Evolutionary conservation across 2,888 invertebrate genomes (phyloP).

Genomic region (Volucella inanis): DNA sequence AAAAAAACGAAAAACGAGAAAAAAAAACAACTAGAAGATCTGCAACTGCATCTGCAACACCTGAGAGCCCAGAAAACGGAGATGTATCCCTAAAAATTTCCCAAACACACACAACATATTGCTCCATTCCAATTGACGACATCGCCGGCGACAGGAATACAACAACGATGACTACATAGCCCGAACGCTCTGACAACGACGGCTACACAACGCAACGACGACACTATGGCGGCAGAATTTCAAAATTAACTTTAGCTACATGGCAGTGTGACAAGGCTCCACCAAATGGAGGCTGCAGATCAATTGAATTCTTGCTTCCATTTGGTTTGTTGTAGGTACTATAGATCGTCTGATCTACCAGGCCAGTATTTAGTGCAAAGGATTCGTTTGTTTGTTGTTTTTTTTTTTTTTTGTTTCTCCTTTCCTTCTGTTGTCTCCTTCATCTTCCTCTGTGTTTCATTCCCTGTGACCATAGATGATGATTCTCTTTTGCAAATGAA

Average conservation of each 20-base stretch:
- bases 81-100: constrained; percentile 71
- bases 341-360: constrained; percentile 23
- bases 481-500: constrained; percentile 53
- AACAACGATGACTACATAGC: constrained; percentile 63
- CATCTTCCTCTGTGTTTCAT: constrained; percentile 9
- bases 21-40: constrained; percentile 11
- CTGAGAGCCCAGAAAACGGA: constrained; percentile 65
- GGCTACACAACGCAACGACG: constrained; percentile 64
- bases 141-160: constrained; percentile 54
- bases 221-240: constrained; percentile 75
- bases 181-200: constrained; percentile 45
- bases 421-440: background rate
- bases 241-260: constrained; percentile 71
- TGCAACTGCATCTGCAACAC: constrained; percentile 59
- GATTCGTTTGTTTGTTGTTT: constrained; percentile 28
- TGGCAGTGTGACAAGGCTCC: constrained; percentile 68
- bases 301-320: constrained; percentile 69
- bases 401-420: background rate
- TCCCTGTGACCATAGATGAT: constrained; percentile 2
- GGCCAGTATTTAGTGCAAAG: constrained; percentile 69
- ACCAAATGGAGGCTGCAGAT: constrained; percentile 63
- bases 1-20: background rate
- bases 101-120: constrained; percentile 73
- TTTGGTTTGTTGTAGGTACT: constrained; percentile 44
- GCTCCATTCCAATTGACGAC: constrained; percentile 73